A percentile compares a stretch with the other conserved stretches of the same genome.
phyloP scores from a whole-genome alignment of 2,113 vertebrate genomes.

The Nymphicus hollandicus region DNA sequence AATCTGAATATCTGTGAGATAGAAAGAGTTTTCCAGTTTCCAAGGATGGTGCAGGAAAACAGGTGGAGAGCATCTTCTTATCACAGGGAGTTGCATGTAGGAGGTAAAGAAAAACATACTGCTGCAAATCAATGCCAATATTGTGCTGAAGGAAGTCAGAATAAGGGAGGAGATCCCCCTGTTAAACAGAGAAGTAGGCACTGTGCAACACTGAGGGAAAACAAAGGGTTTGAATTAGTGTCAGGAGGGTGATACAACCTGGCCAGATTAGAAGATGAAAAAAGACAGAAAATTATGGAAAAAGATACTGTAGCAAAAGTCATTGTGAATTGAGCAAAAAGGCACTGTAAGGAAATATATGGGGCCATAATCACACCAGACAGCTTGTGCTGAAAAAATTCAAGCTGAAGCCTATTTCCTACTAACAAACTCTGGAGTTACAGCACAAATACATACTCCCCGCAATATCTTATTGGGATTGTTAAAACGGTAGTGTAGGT shows the following conservation, averaged over 20 bases:
- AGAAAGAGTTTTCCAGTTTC: slow-evolving; percentile 27
- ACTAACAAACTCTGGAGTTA: neutral
- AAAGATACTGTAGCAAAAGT: neutral
- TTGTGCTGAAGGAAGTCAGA: neutral
- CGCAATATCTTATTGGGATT: neutral
- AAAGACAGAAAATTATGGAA: neutral
- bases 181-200: neutral
- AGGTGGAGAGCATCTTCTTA: slow-evolving; percentile 1
- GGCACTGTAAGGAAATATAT: neutral
- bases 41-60: neutral
- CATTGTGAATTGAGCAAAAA: neutral
- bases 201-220: neutral
- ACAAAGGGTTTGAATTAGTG: neutral
- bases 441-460: fast-evolving
- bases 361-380: neutral
- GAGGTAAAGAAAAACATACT: neutral
- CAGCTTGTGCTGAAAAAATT: neutral
- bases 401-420: neutral
- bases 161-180: neutral
- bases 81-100: neutral
- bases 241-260: neutral
- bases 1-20: slow-evolving; percentile 19
- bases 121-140: slow-evolving; percentile 23
- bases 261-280: neutral
- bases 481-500: neutral